These are phyloP conservation scores for Chromobotia macracanthus DNA, from an alignment of 2,797 vertebrate genomes.

Conservation along the genomic window DNA sequence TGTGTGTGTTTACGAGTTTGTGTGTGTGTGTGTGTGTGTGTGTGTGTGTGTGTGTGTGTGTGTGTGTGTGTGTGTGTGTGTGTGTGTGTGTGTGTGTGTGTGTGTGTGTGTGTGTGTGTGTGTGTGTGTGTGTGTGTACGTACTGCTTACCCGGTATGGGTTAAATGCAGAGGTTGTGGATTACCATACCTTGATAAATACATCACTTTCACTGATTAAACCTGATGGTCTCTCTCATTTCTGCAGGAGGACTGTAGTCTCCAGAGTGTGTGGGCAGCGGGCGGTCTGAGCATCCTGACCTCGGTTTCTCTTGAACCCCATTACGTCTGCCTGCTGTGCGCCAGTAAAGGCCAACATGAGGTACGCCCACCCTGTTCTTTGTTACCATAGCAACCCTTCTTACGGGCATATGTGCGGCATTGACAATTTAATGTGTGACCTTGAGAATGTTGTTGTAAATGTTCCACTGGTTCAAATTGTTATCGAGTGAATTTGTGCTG, in stretches of 20 bases:
- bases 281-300: conserved; percentile 88
- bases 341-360: conserved; percentile 92
- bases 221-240: not conserved
- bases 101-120: too few species aligned
- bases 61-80: too few species aligned
- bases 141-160: too few species aligned
- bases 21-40: too few species aligned
- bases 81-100: too few species aligned
- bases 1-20: too few species aligned
- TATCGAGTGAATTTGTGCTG: not conserved
- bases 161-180: too few species aligned
- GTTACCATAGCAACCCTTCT: not conserved
- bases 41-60: too few species aligned
- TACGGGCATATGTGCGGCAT: not conserved
- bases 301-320: conserved; percentile 82
- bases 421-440: too few species aligned
- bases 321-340: conserved; percentile 89
- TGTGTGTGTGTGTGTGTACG: too few species aligned
- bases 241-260: conserved; percentile 88
- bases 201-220: too few species aligned
- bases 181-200: too few species aligned
- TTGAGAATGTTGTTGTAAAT: not conserved
- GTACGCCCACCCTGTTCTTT: conserved; percentile 62
- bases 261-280: conserved; percentile 90
- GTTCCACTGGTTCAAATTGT: not conserved